Evolutionary conservation across 2,888 invertebrate genomes (phyloP), one percentile per base, ranked within the genome.

Genomic region (Lucinisca nassula): DNA sequence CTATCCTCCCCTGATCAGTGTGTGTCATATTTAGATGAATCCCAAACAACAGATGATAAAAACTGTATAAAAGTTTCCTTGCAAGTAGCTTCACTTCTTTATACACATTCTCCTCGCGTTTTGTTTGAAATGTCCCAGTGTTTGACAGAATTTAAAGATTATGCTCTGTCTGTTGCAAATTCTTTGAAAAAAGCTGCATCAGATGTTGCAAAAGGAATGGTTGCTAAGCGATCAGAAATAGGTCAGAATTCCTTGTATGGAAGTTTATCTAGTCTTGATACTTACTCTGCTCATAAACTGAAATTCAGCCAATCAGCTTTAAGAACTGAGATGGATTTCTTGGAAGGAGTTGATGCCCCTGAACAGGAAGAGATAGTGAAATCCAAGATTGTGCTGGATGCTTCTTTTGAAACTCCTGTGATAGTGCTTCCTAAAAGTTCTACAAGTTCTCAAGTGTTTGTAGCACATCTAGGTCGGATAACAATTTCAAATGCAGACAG

Each of bases 391-490:
- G 73, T 89, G 21, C 58, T 92, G 1, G 90, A 90, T 85, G 92
- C 99, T 76, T 97, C 98, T 87, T 97, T 99, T 93, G 98, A 99
- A 96, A 98, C 98, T 77, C 99, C 99, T 0, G 98, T 99, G 67
- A 97, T 99, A 91, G 98, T 99, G 84, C 96, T 99, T 79, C 99
- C 99, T 0, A 97, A 98, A 89, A 97, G 97, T 14, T 97, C 98
- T 40, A 97, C 97, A 92, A 98, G 98, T 96, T 95, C 97, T 17
- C 98, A 98, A 95, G 98, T 99, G 79, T 97, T 99, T 92, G 98
- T 99, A 58, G 98, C 98, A 24, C 99, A 99, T 97, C 97, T 99
- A 90, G 99, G 99, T 55, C 98, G 98, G 95, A 99, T 99, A 96
- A 97, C 98, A 17, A 85, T 96, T 2, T 90, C 91, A 58, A 95